A percentile compares a stretch with the other conserved stretches of the same genome.
phyloP scores from a whole-genome alignment of 2,888 invertebrate species.

The Omphaloscelis lunosa region DNA sequence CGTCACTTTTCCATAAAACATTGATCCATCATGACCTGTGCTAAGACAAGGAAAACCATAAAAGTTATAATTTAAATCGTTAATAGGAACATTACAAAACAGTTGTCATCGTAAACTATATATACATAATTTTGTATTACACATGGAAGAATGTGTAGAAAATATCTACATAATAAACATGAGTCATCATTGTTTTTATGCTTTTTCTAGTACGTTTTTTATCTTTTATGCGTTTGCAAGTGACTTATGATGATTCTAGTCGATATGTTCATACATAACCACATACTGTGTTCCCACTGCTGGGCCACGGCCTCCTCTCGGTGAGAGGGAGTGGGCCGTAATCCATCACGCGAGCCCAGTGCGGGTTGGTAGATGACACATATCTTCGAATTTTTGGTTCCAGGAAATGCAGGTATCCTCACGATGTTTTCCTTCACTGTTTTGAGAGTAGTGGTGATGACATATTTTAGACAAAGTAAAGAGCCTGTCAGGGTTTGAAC shows the following conservation, averaged over 20 bases:
- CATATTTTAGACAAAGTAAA: too few relatives aligned
- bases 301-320: neutral
- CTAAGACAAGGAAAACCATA: slow-evolving; percentile 31
- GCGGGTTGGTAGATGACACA: neutral
- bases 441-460: too few relatives aligned
- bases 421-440: too few relatives aligned
- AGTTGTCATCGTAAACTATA: slow-evolving; percentile 17
- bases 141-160: slow-evolving; percentile 1
- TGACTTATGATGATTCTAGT: neutral
- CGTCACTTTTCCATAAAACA: slow-evolving; percentile 22
- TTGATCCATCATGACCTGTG: slow-evolving; percentile 41
- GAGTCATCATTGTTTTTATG: slow-evolving; percentile 21
- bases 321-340: neutral
- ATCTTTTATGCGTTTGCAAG: neutral
- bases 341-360: neutral
- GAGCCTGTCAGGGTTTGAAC: too few relatives aligned
- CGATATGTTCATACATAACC: neutral
- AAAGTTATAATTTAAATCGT: slow-evolving; percentile 21
- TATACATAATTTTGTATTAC: slow-evolving; percentile 22
- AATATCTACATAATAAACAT: slow-evolving; percentile 2
- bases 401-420: too few relatives aligned
- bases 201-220: slow-evolving; percentile 5
- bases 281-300: too few relatives aligned
- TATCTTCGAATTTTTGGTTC: too few relatives aligned
- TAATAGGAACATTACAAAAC: slow-evolving; percentile 26